Percentiles rank a stretch among this genome's conserved stretches.
Conservation (phyloP, 2,113 vertebrate genomes). For the Merops nubicus region DNA sequence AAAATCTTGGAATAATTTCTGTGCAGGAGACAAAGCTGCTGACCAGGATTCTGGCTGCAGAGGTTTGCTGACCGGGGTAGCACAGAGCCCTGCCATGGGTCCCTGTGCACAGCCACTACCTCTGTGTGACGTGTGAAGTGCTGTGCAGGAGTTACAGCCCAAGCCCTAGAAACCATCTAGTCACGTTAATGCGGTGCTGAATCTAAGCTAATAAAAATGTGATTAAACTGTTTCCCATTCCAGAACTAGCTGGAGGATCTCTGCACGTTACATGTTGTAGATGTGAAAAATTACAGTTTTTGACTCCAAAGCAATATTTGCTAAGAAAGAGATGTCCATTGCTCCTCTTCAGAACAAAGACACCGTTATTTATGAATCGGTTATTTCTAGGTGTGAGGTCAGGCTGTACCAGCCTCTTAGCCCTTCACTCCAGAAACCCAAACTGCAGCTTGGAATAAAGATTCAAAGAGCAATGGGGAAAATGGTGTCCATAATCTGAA, state of each 20-base stretch:
- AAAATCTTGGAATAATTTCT: not conserved
- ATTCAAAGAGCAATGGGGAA: not conserved
- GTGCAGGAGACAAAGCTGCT: not conserved
- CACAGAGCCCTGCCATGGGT: not conserved
- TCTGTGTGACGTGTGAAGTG: fast-evolving
- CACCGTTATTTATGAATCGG: not conserved
- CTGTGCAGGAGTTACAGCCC: fast-evolving
- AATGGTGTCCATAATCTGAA: not conserved
- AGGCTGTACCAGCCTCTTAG: not conserved
- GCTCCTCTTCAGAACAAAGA: not conserved
- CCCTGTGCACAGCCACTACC: fast-evolving
- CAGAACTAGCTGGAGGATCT: not conserved
- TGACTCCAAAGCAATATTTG: not conserved
- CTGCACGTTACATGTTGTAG: not conserved
- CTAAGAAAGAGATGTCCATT: not conserved
- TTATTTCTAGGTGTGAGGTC: not conserved
- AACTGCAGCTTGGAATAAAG: not conserved
- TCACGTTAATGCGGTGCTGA: fast-evolving
- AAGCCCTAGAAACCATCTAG: not conserved
- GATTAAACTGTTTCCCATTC: not conserved
- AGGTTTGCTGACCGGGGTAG: not conserved
- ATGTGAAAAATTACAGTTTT: fast-evolving
- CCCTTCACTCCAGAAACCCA: not conserved
- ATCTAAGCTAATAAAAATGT: not conserved
- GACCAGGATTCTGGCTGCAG: not conserved